These are phyloP conservation scores for Caenorhabditis panamensis DNA, from an alignment of 2,888 invertebrate species.

Conservation along the genomic window DNA sequence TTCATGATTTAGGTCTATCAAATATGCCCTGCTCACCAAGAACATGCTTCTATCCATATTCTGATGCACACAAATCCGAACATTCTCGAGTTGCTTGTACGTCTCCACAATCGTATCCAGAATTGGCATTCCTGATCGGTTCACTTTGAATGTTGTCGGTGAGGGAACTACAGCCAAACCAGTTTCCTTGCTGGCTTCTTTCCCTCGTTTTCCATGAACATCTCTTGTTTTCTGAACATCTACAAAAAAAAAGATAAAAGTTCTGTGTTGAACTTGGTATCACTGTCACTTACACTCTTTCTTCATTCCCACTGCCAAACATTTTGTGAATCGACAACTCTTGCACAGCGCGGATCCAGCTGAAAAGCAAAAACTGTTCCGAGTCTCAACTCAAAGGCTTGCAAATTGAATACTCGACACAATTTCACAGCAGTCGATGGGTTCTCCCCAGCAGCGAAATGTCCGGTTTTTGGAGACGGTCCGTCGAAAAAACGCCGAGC, in stretches of 20 bases:
- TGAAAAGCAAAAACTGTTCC: neutral
- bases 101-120: conserved; percentile 48
- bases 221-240: conserved; percentile 64
- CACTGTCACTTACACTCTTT: conserved; percentile 14
- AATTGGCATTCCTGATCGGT: conserved; percentile 29
- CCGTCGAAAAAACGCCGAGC: conserved; percentile 56
- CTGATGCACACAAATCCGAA: conserved; percentile 23
- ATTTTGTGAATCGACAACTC: conserved; percentile 52
- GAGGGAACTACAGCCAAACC: conserved; percentile 16
- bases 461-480: conserved; percentile 39
- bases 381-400: no score
- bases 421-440: conserved; percentile 34
- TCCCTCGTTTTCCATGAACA: conserved; percentile 59
- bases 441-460: conserved; percentile 44
- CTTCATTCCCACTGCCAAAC: conserved; percentile 52
- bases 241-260: neutral
- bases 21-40: neutral
- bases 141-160: conserved; percentile 13
- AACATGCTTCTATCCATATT: conserved; percentile 3
- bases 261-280: neutral
- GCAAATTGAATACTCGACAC: conserved; percentile 29
- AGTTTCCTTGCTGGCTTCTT: neutral
- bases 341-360: conserved; percentile 43
- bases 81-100: conserved; percentile 24
- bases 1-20: neutral